phyloP scores from a whole-genome alignment of 2,113 vertebrate genomes.

The Oncorhynchus tshawytscha region DNA sequence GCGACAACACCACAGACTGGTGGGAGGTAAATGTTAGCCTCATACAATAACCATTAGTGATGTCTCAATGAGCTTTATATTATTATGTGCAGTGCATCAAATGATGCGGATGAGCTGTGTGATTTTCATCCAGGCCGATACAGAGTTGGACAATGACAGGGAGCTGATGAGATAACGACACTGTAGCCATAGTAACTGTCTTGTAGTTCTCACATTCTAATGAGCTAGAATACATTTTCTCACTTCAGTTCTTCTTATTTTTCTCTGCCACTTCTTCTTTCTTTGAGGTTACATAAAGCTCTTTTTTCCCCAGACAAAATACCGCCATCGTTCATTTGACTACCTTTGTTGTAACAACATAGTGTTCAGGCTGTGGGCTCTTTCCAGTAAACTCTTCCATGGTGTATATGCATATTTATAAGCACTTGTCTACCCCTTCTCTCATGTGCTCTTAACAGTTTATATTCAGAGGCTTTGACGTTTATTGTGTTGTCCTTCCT shows the following conservation, averaged over 20 bases:
- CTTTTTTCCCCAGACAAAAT: neutral
- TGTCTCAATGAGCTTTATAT: neutral
- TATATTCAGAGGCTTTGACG: neutral
- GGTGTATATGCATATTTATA: neutral
- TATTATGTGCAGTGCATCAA: neutral
- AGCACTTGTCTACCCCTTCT: neutral
- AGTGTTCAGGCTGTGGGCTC: neutral
- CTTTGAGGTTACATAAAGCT: neutral
- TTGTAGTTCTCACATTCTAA: neutral
- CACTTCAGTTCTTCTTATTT: neutral
- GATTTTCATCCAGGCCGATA: neutral
- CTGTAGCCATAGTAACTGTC: neutral
- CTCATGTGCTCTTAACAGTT: neutral
- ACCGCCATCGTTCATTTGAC: neutral
- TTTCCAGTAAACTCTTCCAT: neutral
- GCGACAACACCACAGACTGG: slow-evolving; percentile 21
- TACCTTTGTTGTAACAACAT: neutral
- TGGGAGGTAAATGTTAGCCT: slow-evolving; percentile 14
- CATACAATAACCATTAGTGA: neutral
- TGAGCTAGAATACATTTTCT: neutral
- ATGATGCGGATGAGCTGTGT: neutral
- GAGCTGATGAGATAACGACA: neutral
- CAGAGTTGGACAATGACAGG: neutral
- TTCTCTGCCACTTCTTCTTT: neutral
- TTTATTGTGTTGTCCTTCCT: neutral